Percentiles rank a stretch among this genome's conserved stretches.
phyloP scores from a whole-genome alignment of 2,888 invertebrate genomes.

The Tipula unca region DNA sequence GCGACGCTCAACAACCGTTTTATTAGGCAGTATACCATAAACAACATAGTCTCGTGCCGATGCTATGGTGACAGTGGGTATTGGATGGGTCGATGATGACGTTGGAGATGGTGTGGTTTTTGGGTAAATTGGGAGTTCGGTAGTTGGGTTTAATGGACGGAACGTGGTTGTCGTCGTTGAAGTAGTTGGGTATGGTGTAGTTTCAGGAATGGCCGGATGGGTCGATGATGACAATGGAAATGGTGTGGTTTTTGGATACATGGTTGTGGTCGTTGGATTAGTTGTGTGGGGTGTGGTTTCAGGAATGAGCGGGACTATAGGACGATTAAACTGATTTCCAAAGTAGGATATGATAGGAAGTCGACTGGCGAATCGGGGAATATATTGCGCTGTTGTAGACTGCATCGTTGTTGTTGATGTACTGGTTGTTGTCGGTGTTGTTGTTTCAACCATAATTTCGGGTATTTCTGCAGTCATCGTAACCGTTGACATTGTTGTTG shows the following conservation, averaged over 20 bases:
- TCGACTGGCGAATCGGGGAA: slow-evolving; percentile 27
- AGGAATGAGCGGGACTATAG: not conserved
- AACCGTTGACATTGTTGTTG: not conserved
- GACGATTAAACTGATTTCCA: not conserved
- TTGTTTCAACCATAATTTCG: not conserved
- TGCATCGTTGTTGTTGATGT: slow-evolving; percentile 25
- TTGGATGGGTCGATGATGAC: slow-evolving; percentile 15
- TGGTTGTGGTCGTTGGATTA: slow-evolving; percentile 20
- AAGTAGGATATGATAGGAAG: slow-evolving; percentile 26
- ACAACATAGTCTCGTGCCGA: slow-evolving; percentile 62
- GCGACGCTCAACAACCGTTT: slow-evolving; percentile 69
- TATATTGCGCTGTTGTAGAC: slow-evolving; percentile 23
- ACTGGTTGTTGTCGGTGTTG: slow-evolving; percentile 19
- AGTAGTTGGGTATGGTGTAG: not conserved
- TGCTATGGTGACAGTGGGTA: slow-evolving; percentile 26
- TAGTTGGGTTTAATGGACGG: not conserved
- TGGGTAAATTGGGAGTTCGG: not conserved
- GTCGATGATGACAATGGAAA: too few relatives aligned
- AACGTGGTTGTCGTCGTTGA: not conserved
- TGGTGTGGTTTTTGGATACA: slow-evolving; percentile 20
- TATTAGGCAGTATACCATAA: slow-evolving; percentile 69
- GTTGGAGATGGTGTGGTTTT: not conserved
- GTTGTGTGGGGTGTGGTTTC: slow-evolving; percentile 26
- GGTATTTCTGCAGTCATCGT: not conserved
- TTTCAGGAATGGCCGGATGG: slow-evolving; percentile 39